Evolutionary conservation across 2,797 vertebrate species (phyloP).

Genomic region (Anabacerthia variegaticeps): DNA sequence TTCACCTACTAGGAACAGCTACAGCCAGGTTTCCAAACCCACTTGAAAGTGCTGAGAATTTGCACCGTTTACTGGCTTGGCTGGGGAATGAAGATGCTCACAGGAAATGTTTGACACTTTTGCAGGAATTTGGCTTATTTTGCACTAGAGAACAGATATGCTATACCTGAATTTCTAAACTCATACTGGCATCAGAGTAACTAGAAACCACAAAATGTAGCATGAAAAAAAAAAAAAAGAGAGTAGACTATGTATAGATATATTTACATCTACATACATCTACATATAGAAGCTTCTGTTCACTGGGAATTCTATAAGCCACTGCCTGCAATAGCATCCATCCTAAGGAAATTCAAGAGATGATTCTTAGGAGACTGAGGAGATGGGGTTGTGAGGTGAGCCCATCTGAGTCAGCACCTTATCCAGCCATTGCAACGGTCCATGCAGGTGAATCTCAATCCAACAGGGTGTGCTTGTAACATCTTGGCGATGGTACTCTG

Average conservation of each 20-base stretch:
- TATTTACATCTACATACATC: conserved; percentile 69
- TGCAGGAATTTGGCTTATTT: conserved; percentile 58
- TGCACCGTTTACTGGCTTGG: neutral
- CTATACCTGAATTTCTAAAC: conserved; percentile 24
- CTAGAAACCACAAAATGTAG: conserved; percentile 65
- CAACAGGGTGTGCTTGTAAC: conserved; percentile 99
- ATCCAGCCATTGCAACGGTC: conserved; percentile 97
- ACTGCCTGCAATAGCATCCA: conserved; percentile 73
- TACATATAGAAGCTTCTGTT: conserved; percentile 68
- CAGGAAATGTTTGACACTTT: conserved; percentile 31
- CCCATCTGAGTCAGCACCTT: conserved; percentile 99
- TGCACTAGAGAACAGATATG: neutral
- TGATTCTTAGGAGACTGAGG: conserved; percentile 90
- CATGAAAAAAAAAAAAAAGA: neutral
- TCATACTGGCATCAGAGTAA: conserved; percentile 56
- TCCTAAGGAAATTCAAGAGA: conserved; percentile 11
- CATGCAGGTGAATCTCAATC: conserved; percentile 97
- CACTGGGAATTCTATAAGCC: conserved; percentile 64
- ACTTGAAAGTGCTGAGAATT: neutral
- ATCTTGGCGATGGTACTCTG: conserved; percentile 96
- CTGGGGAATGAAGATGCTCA: conserved; percentile 28
- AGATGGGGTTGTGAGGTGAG: conserved; percentile 95
- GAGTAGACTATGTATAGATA: conserved; percentile 58
- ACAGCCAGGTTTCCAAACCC: conserved; percentile 35
- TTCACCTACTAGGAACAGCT: conserved; percentile 61